phyloP scores from a whole-genome alignment of 2,797 vertebrate genomes.

The Oreochromis grahami region DNA sequence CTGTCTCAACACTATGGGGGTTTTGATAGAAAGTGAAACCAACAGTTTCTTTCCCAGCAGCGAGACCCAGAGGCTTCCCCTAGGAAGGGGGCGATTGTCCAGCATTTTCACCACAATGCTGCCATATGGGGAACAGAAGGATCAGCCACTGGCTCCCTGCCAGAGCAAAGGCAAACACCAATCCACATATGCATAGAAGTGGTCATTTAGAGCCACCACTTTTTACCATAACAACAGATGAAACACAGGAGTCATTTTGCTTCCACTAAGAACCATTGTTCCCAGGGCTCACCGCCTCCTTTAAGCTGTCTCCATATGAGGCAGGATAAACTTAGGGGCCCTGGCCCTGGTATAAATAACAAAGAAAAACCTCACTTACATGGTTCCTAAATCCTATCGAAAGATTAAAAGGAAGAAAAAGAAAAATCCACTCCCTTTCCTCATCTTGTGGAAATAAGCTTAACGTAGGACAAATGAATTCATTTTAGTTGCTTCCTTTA shows the following conservation, averaged over 20 bases:
- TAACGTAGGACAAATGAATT: slow-evolving; percentile 72
- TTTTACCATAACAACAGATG: slow-evolving; percentile 88
- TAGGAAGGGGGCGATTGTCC: slow-evolving; percentile 75
- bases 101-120: slow-evolving; percentile 86
- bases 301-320: slow-evolving; percentile 83
- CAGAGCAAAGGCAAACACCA: slow-evolving; percentile 78
- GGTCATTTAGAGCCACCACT: slow-evolving; percentile 73
- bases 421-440: slow-evolving; percentile 71
- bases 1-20: slow-evolving; percentile 64
- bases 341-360: slow-evolving; percentile 73
- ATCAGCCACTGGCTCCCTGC: slow-evolving; percentile 76
- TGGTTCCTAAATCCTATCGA: slow-evolving; percentile 78
- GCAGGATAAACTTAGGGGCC: slow-evolving; percentile 80
- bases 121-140: slow-evolving; percentile 95
- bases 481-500: slow-evolving; percentile 59
- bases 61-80: slow-evolving; percentile 75
- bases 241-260: slow-evolving; percentile 77
- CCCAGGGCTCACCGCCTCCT: slow-evolving; percentile 65
- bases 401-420: slow-evolving; percentile 64
- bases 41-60: slow-evolving; percentile 82
- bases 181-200: slow-evolving; percentile 79
- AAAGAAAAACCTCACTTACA: slow-evolving; percentile 77
- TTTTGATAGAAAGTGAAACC: slow-evolving; percentile 77
- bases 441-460: slow-evolving; percentile 72
- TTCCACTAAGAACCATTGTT: slow-evolving; percentile 76